Evolutionary conservation across 2,888 invertebrate genomes (phyloP).

Genomic region (Acanthococcus lagerstroemiae): DNA sequence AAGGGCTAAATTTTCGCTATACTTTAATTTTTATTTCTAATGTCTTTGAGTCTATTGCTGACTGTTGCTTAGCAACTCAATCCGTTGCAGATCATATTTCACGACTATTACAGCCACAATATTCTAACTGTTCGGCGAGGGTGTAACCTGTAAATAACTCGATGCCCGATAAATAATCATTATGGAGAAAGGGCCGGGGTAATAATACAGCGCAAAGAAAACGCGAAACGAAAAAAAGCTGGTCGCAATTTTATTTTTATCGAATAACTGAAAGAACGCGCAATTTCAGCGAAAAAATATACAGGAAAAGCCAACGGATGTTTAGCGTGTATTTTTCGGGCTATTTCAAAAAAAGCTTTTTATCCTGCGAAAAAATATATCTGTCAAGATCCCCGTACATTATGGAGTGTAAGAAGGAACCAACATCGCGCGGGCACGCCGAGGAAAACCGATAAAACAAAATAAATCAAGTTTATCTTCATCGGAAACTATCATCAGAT

Average conservation of each 20-base stretch:
- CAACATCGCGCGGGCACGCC: background rate
- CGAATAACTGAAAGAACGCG: background rate
- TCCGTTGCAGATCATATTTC: too few relatives aligned
- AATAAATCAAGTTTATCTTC: slow-evolving; percentile 29
- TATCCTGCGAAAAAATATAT: background rate
- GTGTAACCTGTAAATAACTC: too few relatives aligned
- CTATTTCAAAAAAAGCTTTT: background rate
- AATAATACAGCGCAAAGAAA: background rate
- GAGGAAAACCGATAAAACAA: slow-evolving; percentile 13
- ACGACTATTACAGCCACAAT: too few relatives aligned
- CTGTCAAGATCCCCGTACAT: background rate
- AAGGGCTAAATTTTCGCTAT: too few relatives aligned
- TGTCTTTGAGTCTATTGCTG: too few relatives aligned
- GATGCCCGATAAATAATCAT: too few relatives aligned
- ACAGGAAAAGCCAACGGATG: background rate
- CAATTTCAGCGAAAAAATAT: background rate
- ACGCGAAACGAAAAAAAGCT: background rate
- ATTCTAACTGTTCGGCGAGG: too few relatives aligned
- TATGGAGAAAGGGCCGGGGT: too few relatives aligned
- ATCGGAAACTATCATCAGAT: slow-evolving; percentile 30
- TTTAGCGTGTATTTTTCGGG: background rate
- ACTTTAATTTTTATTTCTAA: too few relatives aligned
- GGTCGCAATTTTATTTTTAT: background rate
- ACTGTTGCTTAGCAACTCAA: too few relatives aligned
- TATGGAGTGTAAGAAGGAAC: background rate